Conservation (phyloP, 2,888 invertebrate genomes). For the Tachina lurida region DNA sequence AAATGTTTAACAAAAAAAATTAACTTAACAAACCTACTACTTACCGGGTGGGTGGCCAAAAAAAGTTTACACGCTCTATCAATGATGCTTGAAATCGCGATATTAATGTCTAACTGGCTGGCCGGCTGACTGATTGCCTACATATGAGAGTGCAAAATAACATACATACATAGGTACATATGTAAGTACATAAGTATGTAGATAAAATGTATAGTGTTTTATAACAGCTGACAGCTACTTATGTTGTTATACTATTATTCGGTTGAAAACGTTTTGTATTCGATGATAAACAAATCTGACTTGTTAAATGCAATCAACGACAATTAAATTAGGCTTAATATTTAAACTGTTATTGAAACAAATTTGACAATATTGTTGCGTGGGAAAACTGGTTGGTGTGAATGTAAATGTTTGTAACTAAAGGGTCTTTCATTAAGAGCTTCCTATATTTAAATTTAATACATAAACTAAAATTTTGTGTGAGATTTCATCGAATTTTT, state of each 20-base stretch:
- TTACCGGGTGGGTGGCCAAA: constrained; percentile 63
- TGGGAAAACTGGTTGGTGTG: not conserved
- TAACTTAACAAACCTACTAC: not conserved
- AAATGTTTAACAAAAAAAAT: constrained; percentile 42
- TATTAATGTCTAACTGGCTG: constrained; percentile 42
- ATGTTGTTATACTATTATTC: constrained; percentile 11
- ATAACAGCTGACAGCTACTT: constrained; percentile 36
- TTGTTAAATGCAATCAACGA: not conserved
- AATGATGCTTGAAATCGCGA: constrained; percentile 69
- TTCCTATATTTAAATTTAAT: no score
- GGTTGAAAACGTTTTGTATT: constrained; percentile 24
- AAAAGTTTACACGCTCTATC: constrained; percentile 70
- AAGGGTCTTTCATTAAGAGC: no score
- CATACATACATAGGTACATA: not conserved
- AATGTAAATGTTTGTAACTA: not conserved
- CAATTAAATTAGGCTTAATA: constrained; percentile 44
- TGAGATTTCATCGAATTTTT: no score
- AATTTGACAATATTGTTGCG: not conserved
- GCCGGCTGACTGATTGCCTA: not conserved
- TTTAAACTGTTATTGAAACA: constrained; percentile 26
- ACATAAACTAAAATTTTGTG: no score
- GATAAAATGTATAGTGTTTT: constrained; percentile 9
- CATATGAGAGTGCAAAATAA: constrained; percentile 32
- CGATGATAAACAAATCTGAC: constrained; percentile 28
- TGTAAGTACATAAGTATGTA: not conserved